Percentiles rank a stretch among this genome's conserved stretches.
phyloP scores from a whole-genome alignment of 2,113 vertebrate species.

The Ailuropoda melanoleuca region DNA sequence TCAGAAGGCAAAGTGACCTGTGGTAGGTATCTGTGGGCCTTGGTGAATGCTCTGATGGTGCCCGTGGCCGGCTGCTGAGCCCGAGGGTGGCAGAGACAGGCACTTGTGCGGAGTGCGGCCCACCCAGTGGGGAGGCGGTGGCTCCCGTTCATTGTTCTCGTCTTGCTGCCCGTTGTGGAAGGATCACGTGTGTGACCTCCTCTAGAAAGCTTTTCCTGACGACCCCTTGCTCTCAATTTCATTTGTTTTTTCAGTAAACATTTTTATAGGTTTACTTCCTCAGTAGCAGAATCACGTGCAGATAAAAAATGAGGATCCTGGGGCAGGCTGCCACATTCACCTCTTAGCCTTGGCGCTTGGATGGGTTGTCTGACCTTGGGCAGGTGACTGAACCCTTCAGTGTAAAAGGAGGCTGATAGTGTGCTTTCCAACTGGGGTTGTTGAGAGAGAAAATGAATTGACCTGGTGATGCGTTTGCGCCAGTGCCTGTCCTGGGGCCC shows the following conservation, averaged over 20 bases:
- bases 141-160: not conserved
- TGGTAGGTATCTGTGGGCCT: constrained; percentile 84
- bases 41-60: not conserved
- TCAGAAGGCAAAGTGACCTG: constrained; percentile 88
- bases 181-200: not conserved
- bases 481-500: not conserved
- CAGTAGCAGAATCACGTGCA: not conserved
- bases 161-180: not conserved
- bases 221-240: not conserved
- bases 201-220: not conserved
- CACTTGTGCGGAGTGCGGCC: not conserved
- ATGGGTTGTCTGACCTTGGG: not conserved
- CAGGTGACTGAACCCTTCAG: not conserved
- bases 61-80: not conserved
- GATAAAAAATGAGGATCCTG: not conserved
- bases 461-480: rapidly evolving
- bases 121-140: not conserved
- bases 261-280: not conserved
- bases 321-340: not conserved
- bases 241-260: not conserved
- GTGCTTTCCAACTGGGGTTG: not conserved
- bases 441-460: not conserved
- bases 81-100: not conserved
- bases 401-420: not conserved
- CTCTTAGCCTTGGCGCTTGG: not conserved